Conservation (phyloP, 2,888 invertebrate species). For the Callyntrura sp. region DNA sequence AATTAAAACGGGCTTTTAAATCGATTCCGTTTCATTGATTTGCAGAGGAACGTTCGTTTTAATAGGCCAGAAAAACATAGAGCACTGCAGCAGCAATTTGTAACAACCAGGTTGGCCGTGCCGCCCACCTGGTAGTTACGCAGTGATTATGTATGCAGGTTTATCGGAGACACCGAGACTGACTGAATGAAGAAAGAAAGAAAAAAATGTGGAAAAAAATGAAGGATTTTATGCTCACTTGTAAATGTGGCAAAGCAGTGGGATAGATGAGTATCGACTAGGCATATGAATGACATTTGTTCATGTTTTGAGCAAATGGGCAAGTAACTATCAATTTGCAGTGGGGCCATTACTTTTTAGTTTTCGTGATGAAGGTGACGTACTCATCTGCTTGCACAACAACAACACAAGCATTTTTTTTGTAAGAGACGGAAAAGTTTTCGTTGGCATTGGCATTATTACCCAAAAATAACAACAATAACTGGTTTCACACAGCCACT, state of each 20-base stretch:
- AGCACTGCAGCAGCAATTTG: no score
- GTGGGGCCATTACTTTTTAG: background rate
- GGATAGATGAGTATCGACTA: no score
- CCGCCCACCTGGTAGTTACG: background rate
- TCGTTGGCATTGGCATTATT: background rate
- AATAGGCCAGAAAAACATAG: no score
- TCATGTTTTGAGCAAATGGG: background rate
- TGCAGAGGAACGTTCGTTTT: conserved; percentile 3
- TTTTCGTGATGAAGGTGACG: conserved; percentile 7
- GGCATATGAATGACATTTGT: background rate
- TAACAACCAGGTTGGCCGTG: no score
- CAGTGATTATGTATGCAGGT: background rate
- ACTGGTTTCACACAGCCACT: background rate
- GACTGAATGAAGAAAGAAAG: no score
- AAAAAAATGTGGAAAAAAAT: background rate
- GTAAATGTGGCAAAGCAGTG: no score
- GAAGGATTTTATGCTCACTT: background rate
- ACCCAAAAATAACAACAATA: background rate
- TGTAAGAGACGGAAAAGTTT: background rate
- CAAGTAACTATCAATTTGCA: conserved; percentile 44
- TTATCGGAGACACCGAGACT: background rate
- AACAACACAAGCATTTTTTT: background rate
- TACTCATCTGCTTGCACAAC: background rate
- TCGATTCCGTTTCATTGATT: conserved; percentile 15
- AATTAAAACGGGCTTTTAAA: background rate